Base-by-base conservation (phyloP, 2,888 invertebrate genomes). In the Eristalis arbustorum region DNA sequence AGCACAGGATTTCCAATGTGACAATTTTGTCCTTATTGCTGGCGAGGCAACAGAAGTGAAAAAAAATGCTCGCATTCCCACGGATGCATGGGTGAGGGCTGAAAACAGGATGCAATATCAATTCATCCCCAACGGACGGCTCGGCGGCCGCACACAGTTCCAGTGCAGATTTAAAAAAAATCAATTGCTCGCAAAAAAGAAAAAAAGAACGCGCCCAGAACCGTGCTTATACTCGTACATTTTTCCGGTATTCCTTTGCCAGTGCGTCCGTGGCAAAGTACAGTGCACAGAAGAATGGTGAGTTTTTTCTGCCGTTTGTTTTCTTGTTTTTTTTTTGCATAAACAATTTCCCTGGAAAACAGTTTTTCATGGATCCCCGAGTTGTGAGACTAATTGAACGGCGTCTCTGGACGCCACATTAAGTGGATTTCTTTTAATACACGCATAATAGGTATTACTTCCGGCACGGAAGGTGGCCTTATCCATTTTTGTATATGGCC, bases 91-190 rank as follows among this genome's bases (percentile, higher is more conserved):
- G 80, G 57, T 37, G 59, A 25, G 76, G 72, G 37, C 72, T 59
- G 72, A 67, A 37, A 76, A 76, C 84, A 81, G 84, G 84, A 85
- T 81, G 84, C 84, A 85, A 85, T 85, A 85, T 85, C 84, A 81
- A 84, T 84, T 84, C 84, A 75, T 42, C 71, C 69, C 61, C 66
- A 64, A 49, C 71, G 63, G 69, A 79, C 64, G 49, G 42, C 42
- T 42, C 34, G 61, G 74, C 64, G 49, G 57, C 42, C 61, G 57
- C 34, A 61, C 23, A 80, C 62, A 76, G 28, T 73, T 80, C 40
- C 68, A 81, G 40, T 59, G 22, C 22, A 63, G 28, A 81, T 59
- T 56, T 64, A 34, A 68, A 73, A 68, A 76, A 68, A 25, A 56
- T 69, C 22, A 34, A 56, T 40, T 64, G 74, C 56, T 62, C 37